phyloP scores from a whole-genome alignment of 2,113 vertebrate species.

The Pachyramphus minor region DNA sequence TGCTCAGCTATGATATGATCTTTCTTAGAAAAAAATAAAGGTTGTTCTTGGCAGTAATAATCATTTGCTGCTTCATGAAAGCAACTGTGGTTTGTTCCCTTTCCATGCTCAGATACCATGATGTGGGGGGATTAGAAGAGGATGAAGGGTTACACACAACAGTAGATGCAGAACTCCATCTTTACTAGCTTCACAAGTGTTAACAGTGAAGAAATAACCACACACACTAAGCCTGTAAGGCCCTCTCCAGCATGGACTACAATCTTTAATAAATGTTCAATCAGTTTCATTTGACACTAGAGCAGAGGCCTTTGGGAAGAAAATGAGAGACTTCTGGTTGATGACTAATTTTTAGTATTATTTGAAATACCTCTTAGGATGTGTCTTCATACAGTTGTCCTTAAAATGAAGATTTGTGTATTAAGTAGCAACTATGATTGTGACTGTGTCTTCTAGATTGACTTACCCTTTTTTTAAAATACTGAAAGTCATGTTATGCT shows the following conservation, averaged over 20 bases:
- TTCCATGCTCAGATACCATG: not conserved
- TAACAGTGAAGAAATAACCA: not conserved
- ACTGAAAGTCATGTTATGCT: not conserved
- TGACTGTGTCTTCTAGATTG: not conserved
- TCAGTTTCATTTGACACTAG: not conserved
- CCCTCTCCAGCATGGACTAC: not conserved
- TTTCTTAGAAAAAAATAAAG: conserved; percentile 28
- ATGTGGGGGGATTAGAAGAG: not conserved
- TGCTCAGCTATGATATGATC: not conserved
- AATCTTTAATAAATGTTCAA: not conserved
- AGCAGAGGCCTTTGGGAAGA: not conserved
- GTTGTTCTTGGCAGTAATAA: conserved; percentile 22
- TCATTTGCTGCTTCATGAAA: conserved; percentile 29
- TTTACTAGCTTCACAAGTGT: not conserved
- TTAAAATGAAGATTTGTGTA: not conserved
- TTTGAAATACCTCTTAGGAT: not conserved
- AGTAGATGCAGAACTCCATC: not conserved
- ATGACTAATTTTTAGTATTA: not conserved
- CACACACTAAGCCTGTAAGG: not conserved
- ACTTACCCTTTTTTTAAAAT: not conserved
- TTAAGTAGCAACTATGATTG: not conserved
- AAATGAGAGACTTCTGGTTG: not conserved
- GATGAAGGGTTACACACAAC: not conserved
- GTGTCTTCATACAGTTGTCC: not conserved
- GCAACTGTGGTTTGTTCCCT: not conserved